Evolutionary conservation across 2,888 invertebrate genomes (phyloP).

Genomic region (Drosophila greeni): DNA sequence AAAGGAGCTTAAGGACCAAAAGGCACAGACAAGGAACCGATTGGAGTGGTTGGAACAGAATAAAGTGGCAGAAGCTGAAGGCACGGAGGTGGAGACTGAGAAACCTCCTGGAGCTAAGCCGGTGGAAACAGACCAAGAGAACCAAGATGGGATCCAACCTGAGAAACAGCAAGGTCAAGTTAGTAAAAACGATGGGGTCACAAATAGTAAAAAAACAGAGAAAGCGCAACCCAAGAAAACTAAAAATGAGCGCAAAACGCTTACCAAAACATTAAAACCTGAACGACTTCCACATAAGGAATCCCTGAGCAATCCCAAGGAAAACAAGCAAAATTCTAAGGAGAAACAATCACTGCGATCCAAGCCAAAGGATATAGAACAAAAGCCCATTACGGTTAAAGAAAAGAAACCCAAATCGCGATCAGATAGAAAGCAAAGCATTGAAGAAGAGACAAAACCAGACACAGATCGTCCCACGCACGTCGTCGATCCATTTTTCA

Average conservation of each 20-base stretch:
- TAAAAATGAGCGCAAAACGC: not conserved
- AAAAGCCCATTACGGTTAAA: not conserved
- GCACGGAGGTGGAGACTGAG: not conserved
- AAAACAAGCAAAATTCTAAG: not conserved
- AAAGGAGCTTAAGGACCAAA: slow-evolving; percentile 62
- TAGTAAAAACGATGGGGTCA: not conserved
- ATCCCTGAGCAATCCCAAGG: not conserved
- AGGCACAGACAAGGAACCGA: slow-evolving; percentile 62
- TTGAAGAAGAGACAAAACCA: slow-evolving; percentile 16
- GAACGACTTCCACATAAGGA: not conserved
- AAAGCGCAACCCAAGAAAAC: not conserved
- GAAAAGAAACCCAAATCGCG: not conserved
- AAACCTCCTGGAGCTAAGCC: not conserved
- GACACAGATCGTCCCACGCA: slow-evolving; percentile 47
- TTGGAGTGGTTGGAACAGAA: slow-evolving; percentile 72
- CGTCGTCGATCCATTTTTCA: slow-evolving; percentile 76
- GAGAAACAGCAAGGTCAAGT: not conserved
- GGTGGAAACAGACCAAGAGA: not conserved
- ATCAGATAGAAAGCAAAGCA: slow-evolving; percentile 10
- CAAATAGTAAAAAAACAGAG: not conserved
- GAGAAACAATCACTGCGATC: not conserved
- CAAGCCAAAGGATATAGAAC: not conserved
- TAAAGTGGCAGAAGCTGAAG: slow-evolving; percentile 14
- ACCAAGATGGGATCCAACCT: not conserved
- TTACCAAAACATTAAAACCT: not conserved